A percentile compares a stretch with the other conserved stretches of the same genome.
These are phyloP conservation scores for Centropristis striata DNA, from an alignment of 2,113 vertebrate genomes.

Conservation along the genomic window DNA sequence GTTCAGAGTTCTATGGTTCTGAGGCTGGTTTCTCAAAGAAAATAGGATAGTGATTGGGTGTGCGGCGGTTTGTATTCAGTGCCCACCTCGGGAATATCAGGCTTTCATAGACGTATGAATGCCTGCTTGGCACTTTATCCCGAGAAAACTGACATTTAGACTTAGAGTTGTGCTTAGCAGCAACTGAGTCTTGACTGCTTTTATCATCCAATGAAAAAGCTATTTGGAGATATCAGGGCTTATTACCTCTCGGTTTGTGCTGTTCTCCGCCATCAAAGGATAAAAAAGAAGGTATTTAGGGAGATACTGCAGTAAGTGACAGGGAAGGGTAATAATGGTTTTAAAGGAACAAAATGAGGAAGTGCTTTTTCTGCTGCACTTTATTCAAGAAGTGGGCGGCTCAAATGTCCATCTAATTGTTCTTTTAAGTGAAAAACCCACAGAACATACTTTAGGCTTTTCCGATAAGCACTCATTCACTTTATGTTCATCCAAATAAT, in stretches of 20 bases:
- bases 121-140: background rate
- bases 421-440: background rate
- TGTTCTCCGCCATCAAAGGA: constrained; percentile 13
- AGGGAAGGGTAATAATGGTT: background rate
- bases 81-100: background rate
- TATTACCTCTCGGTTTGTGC: constrained; percentile 7
- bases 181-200: constrained; percentile 17
- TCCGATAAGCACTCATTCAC: background rate
- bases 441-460: background rate
- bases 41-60: background rate
- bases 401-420: background rate
- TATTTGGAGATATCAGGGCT: constrained; percentile 5
- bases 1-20: background rate
- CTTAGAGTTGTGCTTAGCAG: constrained; percentile 18
- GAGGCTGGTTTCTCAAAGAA: background rate
- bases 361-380: background rate
- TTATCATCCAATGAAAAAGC: constrained; percentile 37
- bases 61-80: background rate
- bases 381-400: background rate
- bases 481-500: background rate
- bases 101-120: background rate
- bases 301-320: background rate
- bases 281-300: background rate
- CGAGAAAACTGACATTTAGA: constrained; percentile 29
- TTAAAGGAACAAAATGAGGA: background rate